Evolutionary conservation across 2,113 vertebrate genomes (phyloP).

Genomic region (Leptobrachium leishanense): DNA sequence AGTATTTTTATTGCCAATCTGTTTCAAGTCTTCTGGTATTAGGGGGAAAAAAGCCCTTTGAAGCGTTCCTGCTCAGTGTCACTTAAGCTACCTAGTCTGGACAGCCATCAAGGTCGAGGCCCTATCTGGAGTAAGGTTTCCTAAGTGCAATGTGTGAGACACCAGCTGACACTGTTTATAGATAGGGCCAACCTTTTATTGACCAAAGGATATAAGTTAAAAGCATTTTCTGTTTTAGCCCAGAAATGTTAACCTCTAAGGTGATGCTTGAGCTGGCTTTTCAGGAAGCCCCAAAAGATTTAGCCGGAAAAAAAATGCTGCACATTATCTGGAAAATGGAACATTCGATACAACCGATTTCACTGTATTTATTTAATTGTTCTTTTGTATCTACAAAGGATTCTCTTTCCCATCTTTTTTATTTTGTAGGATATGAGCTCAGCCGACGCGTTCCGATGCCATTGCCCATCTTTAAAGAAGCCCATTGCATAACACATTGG

Average conservation of each 20-base stretch:
- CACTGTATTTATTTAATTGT: constrained; percentile 55
- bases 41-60: constrained; percentile 50
- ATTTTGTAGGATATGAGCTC: constrained; percentile 55
- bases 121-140: constrained; percentile 75
- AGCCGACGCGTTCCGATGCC: constrained; percentile 60
- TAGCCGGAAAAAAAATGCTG: constrained; percentile 48
- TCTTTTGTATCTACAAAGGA: constrained; percentile 60
- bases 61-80: constrained; percentile 72
- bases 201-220: constrained; percentile 77
- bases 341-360: constrained; percentile 51
- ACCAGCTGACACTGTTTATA: constrained; percentile 83
- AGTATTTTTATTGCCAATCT: constrained; percentile 47
- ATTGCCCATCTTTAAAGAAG: constrained; percentile 55
- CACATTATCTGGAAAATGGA: constrained; percentile 59
- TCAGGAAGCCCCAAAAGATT: constrained; percentile 64
- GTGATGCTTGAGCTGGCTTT: constrained; percentile 75
- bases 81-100: constrained; percentile 61
- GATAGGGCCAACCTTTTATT: constrained; percentile 69
- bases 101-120: constrained; percentile 74
- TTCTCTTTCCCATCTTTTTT: constrained; percentile 47
- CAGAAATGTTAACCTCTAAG: constrained; percentile 76
- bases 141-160: constrained; percentile 82
- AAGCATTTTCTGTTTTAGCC: constrained; percentile 71
- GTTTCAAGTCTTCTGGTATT: constrained; percentile 55
- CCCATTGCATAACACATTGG: constrained; percentile 59